Conservation (phyloP, 2,888 invertebrate species). For the Rosalia funebris region DNA sequence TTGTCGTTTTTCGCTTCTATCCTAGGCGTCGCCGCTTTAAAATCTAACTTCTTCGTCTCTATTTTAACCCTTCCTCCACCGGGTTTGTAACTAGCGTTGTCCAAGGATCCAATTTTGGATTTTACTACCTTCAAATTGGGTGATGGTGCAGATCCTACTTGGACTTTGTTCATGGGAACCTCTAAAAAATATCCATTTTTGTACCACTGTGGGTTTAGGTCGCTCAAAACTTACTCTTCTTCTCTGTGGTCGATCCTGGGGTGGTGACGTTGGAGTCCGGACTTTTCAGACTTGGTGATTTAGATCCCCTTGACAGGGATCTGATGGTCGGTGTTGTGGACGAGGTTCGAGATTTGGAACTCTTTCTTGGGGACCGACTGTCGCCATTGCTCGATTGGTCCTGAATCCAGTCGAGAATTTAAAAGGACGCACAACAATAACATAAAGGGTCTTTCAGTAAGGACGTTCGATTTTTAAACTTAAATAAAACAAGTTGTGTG, state of each 20-base stretch:
- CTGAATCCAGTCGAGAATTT: conserved; percentile 39
- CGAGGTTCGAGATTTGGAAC: conserved; percentile 67
- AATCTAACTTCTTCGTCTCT: conserved; percentile 86
- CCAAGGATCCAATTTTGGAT: conserved; percentile 91
- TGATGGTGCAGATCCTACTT: conserved; percentile 91
- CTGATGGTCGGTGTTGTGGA: conserved; percentile 59
- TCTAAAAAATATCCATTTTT: conserved; percentile 63
- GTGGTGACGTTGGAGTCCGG: conserved; percentile 72
- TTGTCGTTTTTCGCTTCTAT: conserved; percentile 92
- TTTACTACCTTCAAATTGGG: conserved; percentile 92
- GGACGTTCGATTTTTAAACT: too few relatives aligned
- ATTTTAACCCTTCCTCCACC: conserved; percentile 90
- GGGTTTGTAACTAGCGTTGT: conserved; percentile 89
- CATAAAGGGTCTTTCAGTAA: too few relatives aligned
- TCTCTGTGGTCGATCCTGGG: conserved; percentile 67
- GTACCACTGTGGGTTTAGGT: not conserved
- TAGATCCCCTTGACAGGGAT: conserved; percentile 62
- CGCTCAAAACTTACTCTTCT: conserved; percentile 73
- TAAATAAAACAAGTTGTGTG: too few relatives aligned
- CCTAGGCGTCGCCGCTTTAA: conserved; percentile 83
- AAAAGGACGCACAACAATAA: not conserved
- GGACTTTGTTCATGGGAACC: conserved; percentile 92
- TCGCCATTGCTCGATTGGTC: conserved; percentile 71
- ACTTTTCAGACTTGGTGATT: conserved; percentile 72
- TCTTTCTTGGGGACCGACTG: conserved; percentile 77